Evolutionary conservation across 2,113 vertebrate species (phyloP), one percentile per base, ranked within the genome.

Genomic region (Oryzias melastigma): DNA sequence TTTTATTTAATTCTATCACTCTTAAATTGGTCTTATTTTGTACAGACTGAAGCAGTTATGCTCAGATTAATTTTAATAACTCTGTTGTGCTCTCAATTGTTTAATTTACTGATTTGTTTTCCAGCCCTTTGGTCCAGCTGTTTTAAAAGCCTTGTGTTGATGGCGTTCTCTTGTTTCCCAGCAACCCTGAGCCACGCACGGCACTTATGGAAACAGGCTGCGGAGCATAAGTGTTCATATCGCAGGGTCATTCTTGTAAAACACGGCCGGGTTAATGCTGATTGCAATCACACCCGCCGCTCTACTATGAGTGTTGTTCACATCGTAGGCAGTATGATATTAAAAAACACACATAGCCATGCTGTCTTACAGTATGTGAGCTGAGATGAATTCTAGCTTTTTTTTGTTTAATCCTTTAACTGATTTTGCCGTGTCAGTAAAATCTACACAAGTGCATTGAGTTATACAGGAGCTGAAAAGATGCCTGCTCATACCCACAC

Each of bases 121-220:
- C 47, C 27, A 58, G 22, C 52, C 62, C 7, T 49, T 41, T 65
- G 19, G 47, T 72, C 50, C 42, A 19, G 69, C 61, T 78, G 24
- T 47, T 62, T 62, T 18, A 35, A 35, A 58, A 64, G 68, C 57
- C 48, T 64, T 71, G 4, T 77, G 74, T 88, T 83, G 83, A 82
- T 61, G 65, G 60, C 67, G 58, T 61, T 27, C 29, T 76, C 27
- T 29, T 64, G 88, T 91, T 75, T 89, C 87, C 80, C 78, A 76
- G 89, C 88, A 91, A 89, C 87, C 60, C 49, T 62, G 69, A 68
- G 72, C 19, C 63, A 73, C 65, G 62, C 44, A 52, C 65, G 49
- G 68, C 70, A 78, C 67, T 71, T 68, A 60, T 24, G 52, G 65
- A 71, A 22, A 69, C 46, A 24, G 58, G 42, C 42, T 2, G 27